phyloP scores from a whole-genome alignment of 2,113 vertebrate species.

The Colaptes auratus region DNA sequence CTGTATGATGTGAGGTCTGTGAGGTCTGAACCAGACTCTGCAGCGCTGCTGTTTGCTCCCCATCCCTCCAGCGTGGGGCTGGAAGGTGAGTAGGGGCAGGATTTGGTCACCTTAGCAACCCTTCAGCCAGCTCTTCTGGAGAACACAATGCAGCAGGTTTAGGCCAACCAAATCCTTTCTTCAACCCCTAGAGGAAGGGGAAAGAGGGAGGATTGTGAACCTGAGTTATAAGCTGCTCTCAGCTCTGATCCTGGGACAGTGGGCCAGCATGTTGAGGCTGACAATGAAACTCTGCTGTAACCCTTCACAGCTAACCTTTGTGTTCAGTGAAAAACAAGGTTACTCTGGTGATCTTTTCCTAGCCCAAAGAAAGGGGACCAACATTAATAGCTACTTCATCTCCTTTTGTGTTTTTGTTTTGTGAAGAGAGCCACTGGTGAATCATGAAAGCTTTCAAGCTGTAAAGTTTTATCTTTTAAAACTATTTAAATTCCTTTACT shows the following conservation, averaged over 20 bases:
- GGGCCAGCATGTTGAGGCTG: not conserved
- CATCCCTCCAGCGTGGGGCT: not conserved
- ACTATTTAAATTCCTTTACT: not conserved
- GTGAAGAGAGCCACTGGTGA: not conserved
- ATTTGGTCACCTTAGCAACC: not conserved
- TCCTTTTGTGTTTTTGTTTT: not conserved
- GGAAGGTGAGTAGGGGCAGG: accelerated
- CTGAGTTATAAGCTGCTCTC: not conserved
- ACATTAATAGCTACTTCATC: not conserved
- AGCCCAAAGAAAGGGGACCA: not conserved
- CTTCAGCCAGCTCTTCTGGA: not conserved
- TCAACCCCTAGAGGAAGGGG: not conserved
- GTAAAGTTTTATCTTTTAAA: not conserved
- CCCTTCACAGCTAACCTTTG: not conserved
- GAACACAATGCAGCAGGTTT: not conserved
- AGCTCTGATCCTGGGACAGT: not conserved
- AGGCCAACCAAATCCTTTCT: not conserved
- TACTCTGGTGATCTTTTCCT: not conserved
- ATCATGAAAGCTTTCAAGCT: not conserved
- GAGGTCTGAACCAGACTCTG: not conserved
- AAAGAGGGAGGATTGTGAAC: not conserved
- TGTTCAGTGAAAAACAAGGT: not conserved
- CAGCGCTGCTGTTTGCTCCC: not conserved
- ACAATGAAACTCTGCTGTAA: not conserved
- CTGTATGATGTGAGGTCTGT: accelerated